Base-by-base conservation (phyloP, 2,113 vertebrate species). In the Bufo gargarizans region DNA sequence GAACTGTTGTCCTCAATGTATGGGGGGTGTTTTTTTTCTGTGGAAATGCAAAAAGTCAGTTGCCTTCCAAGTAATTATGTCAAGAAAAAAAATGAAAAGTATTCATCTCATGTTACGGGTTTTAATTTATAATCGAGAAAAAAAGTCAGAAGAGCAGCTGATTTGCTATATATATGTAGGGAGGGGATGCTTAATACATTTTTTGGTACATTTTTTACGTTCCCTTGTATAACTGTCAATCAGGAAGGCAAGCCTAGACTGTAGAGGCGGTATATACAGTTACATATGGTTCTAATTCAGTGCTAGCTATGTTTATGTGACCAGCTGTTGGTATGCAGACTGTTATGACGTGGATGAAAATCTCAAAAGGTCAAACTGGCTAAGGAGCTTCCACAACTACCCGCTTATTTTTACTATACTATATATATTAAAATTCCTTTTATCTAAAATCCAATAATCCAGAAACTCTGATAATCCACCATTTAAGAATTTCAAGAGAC, bases 141-240 rank as follows among this genome's bases (percentile, higher is more conserved):
- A 87, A 76, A 86, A 84, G 33, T 78, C 82, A 0, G 47, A 11
- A 20, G 43, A 86, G 22, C 85, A 86, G 76, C 61, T 82, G 86
- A 82, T 74, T 74, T 71, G 55, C 86, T 82, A 82, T 82, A 76
- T 61, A 74, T 88, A 82, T 81, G 65, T 50, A 16, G 86, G 86
- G 77, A 81, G 79, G 59, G 61, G 85, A 78, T 14, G 61, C 17
- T 58, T 59, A 61, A 58, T 88, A 49, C 43, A 88, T 58, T 50
- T 87, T 67, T 59, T 20, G 1, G 65, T 19, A 82, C 65, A 88
- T 82, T 50, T 74, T 82, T 88, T 47, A 72, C 86, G 78, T 88
- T 74, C 86, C 43, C 86, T 61, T 82, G 86, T 88, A 88, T 49
- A 61, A 49, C 55, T 82, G 78, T 88, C 86, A 88, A 82, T 88